Base-by-base conservation (phyloP, 2,797 vertebrate species). In the Sebastes iracundus region DNA sequence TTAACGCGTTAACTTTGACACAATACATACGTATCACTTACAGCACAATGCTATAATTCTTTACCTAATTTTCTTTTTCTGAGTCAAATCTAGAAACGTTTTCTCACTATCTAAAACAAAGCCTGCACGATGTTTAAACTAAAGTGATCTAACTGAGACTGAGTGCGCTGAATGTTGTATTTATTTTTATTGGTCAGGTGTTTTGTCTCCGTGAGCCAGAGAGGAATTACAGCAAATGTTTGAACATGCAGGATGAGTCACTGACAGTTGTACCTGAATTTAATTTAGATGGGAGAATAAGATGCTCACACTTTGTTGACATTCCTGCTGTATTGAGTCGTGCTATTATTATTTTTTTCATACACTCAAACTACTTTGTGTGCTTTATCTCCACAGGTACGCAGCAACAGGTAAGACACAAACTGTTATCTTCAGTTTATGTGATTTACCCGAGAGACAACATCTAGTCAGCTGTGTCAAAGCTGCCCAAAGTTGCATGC, bases 341-440 rank as follows among this genome's bases (percentile, higher is more conserved):
- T 55, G 8, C 3, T 32, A 1, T 22, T 2, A 65, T 16, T 11
- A 4, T 70, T 25, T 11, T 5, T 23, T 18, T 1, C 6, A 33
- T 7, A 38, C 23, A 5, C 30, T 80, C 13, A 74, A 38, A 38
- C 14, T 25, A 2, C 2, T n/a, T 55, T 32, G 1, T 71, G 7
- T 68, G 6, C 5, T 68, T 68, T 35, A 2, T 80, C 5, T 80
- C 35, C 35, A 70, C 79, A 86, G 87, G 5, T 82, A n/a, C 10
- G 11, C 27, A 9, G 2, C 10, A 5, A 3, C 27, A 33, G 84
- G 84, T 82, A 69, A 77, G 76, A 69, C 65, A 69, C 8, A 52
- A 16, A 30, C 18, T 25, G 5, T 14, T 32, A 1, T 72, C 6
- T 64, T 56, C 32, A 75, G 4, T 59, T 22, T 2, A 28, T 66